phyloP scores from a whole-genome alignment of 1,140 invertebrate species.

The Drosophila sp. region DNA sequence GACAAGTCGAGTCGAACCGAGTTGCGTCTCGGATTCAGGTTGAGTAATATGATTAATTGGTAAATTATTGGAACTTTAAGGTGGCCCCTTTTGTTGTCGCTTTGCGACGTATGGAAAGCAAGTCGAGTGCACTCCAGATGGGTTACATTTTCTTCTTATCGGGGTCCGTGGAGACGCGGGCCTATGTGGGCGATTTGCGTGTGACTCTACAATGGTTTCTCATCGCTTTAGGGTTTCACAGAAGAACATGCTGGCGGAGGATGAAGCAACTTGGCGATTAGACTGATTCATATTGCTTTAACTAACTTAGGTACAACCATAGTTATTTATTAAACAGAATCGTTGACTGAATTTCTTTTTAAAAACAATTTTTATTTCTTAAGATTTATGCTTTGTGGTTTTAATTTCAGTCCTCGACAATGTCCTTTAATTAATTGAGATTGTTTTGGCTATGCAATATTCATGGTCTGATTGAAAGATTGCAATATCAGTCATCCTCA shows the following conservation, averaged over 20 bases:
- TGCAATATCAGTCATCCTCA: no score
- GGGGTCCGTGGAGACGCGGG: conserved; percentile 3
- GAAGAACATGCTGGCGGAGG: conserved; percentile 15
- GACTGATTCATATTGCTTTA: neutral
- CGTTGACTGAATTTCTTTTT: no score
- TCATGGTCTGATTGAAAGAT: no score
- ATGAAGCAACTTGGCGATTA: neutral
- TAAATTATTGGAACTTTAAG: conserved; percentile 82
- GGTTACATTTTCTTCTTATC: conserved; percentile 31
- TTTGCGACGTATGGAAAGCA: conserved; percentile 2
- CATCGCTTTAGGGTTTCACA: conserved; percentile 19
- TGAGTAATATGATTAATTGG: conserved; percentile 81
- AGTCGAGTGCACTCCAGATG: conserved; percentile 35
- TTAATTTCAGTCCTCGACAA: no score
- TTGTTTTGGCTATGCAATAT: no score
- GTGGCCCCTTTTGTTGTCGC: conserved; percentile 68
- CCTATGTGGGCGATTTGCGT: conserved; percentile 26
- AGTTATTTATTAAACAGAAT: neutral
- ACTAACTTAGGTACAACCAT: neutral
- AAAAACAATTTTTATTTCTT: no score
- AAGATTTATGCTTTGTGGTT: no score
- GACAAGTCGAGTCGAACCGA: conserved; percentile 27
- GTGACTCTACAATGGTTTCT: conserved; percentile 10
- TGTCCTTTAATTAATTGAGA: no score
- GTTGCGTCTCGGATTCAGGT: conserved; percentile 25